A percentile compares a stretch with the other conserved stretches of the same genome.
Conservation (phyloP, 2,888 invertebrate species). For the Pedicia rivosa region DNA sequence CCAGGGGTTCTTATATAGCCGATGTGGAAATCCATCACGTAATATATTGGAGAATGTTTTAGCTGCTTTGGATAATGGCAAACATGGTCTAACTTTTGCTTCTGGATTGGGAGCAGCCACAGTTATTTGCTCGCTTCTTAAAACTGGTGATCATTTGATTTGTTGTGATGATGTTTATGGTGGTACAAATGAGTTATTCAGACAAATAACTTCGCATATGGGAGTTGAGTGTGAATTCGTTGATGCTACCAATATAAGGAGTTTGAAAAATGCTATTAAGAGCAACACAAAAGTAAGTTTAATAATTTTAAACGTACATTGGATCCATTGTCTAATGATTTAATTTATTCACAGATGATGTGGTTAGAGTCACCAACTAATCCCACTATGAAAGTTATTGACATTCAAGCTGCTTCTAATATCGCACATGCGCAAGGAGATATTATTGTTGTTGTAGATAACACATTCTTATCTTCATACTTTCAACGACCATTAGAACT, state of each 20-base stretch:
- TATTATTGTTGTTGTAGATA: constrained; percentile 59
- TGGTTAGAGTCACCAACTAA: constrained; percentile 10
- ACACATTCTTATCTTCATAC: constrained; percentile 75
- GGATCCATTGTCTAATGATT: too few species aligned
- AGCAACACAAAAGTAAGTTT: constrained; percentile 62
- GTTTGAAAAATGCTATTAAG: constrained; percentile 51
- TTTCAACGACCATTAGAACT: constrained; percentile 70
- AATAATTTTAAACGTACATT: too few species aligned
- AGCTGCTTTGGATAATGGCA: constrained; percentile 78
- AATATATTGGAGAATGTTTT: constrained; percentile 76
- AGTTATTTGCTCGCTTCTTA: constrained; percentile 56
- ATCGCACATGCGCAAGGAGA: background rate
- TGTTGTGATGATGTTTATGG: constrained; percentile 91
- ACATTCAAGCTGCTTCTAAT: constrained; percentile 7
- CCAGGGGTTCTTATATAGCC: constrained; percentile 82
- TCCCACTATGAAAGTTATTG: constrained; percentile 8
- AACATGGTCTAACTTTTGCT: constrained; percentile 66
- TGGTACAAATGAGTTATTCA: constrained; percentile 61
- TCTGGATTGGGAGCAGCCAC: constrained; percentile 85
- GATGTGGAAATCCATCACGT: constrained; percentile 90
- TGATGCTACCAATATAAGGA: constrained; percentile 52
- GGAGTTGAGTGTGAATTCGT: constrained; percentile 62
- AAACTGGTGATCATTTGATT: constrained; percentile 77
- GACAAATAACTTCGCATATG: constrained; percentile 44
- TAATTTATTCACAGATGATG: constrained; percentile 2